Base-by-base conservation (phyloP, 2,888 invertebrate species). In the Thera obeliscata region DNA sequence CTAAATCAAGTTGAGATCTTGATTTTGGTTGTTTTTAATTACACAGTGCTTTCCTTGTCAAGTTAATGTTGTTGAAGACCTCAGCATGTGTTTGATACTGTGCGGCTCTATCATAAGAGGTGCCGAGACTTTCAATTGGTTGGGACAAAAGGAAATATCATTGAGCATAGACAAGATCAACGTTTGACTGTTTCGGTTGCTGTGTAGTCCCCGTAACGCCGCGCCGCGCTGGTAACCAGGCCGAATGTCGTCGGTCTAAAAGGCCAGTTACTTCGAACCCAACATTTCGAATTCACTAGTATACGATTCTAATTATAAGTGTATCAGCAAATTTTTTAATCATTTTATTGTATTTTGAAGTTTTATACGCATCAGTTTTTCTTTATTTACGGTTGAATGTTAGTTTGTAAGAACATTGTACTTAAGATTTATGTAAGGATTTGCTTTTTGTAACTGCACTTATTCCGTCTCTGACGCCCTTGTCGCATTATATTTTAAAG, bases 361-460 rank as follows among this genome's bases (percentile, higher is more conserved):
- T 55, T 61, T 12, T 46, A 48, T 36, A 55, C 35, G 43, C n/a
- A 54, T 61, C 43, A 11, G 5, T 61, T 55, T 46, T 3, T 61
- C 54, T 61, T 61, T 3, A 36, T 55, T 61, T 36, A 55, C 46
- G 55, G 54, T 61, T 61, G 9, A 55, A 48, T 61, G 55, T 61
- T 61, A 61, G 61, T 61, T 43, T 46, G n/a, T 61, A 61, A 54
- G 61, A 48, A 38, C 9, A 41, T 49, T 56, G 62, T 63, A 63
- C 56, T 63, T 61, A 22, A 61, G 50, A 50, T 9, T 36, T 54
- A 38, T 46, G 8, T 61, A 55, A 55, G 55, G 35, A 33, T 33
- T 48, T 8, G 36, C 38, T 48, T 48, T 11, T 1, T 55, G 61
- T 61, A 38, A 35, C 61, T 61, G 61, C 55, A 61, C 46, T 55